Conservation (phyloP, 2,797 vertebrate species). For the Luscinia luscinia region DNA sequence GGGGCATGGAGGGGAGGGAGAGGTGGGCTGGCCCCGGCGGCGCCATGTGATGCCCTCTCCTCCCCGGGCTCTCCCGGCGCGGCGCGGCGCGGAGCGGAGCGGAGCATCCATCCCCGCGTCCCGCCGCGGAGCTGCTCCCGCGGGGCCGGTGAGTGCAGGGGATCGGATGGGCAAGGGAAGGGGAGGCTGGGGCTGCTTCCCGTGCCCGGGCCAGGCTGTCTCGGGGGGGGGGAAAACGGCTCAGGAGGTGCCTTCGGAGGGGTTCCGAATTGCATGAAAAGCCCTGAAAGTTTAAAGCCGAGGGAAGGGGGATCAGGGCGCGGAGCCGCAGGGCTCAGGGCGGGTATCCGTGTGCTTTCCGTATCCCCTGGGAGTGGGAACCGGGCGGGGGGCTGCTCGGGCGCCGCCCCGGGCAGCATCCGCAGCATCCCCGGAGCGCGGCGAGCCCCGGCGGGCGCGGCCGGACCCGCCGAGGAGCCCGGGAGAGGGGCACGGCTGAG, state of each 20-base stretch:
- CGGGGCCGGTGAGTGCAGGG: constrained; percentile 28
- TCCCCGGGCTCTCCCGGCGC: constrained; percentile 22
- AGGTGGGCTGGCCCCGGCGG: constrained; percentile 42
- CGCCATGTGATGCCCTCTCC: constrained; percentile 49
- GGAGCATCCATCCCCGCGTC: neutral
- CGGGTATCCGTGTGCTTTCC: neutral
- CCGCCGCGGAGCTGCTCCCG: neutral
- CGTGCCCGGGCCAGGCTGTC: neutral
- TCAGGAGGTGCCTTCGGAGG: rapidly evolving
- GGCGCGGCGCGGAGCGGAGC: neutral
- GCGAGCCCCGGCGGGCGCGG: neutral
- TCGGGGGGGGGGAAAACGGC: rapidly evolving
- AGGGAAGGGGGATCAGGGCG: neutral
- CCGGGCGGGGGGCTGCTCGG: neutral
- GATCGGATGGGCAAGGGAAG: too few relatives aligned
- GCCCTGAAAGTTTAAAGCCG: constrained; percentile 8
- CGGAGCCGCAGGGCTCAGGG: neutral
- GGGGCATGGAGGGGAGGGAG: neutral
- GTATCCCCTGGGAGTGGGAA: rapidly evolving
- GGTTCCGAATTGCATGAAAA: neutral
- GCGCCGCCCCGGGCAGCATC: neutral
- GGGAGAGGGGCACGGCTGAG: too few relatives aligned
- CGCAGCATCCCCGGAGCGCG: neutral
- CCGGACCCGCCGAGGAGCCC: neutral
- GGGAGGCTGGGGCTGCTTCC: too few relatives aligned